Percentiles rank a stretch among this genome's conserved stretches.
Evolutionary conservation across 2,797 vertebrate genomes (phyloP).

Genomic region (Manis crassicaudata): DNA sequence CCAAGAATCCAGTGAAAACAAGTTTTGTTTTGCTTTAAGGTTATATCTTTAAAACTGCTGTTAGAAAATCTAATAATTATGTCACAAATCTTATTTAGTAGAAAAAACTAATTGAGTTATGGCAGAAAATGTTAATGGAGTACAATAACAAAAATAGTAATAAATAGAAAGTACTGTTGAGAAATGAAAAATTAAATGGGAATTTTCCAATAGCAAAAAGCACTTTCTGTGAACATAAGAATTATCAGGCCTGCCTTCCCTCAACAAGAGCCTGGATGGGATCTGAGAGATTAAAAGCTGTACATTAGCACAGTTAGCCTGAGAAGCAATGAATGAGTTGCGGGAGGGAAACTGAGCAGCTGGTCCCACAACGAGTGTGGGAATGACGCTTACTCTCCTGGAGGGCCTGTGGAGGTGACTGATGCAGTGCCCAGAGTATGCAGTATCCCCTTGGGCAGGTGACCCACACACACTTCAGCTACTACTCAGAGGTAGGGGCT

Average conservation of each 20-base stretch:
- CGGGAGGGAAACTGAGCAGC: not conserved
- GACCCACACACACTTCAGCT: not conserved
- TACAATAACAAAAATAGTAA: not conserved
- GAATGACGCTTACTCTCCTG: not conserved
- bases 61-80: not conserved
- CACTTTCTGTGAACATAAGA: not conserved
- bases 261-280: not conserved
- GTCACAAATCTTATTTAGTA: not conserved
- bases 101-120: not conserved
- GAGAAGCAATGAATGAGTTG: not conserved
- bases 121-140: not conserved
- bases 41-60: not conserved
- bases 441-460: not conserved
- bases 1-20: not conserved
- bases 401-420: not conserved
- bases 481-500: not conserved
- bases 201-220: not conserved
- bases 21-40: not conserved
- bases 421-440: not conserved
- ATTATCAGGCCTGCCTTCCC: not conserved
- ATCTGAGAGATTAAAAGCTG: not conserved
- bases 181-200: slow-evolving; percentile 29
- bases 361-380: not conserved
- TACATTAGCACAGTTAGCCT: not conserved
- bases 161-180: not conserved